These are phyloP conservation scores for Corydoras sp. DNA, from an alignment of 2,113 vertebrate genomes.

Conservation along the genomic window DNA sequence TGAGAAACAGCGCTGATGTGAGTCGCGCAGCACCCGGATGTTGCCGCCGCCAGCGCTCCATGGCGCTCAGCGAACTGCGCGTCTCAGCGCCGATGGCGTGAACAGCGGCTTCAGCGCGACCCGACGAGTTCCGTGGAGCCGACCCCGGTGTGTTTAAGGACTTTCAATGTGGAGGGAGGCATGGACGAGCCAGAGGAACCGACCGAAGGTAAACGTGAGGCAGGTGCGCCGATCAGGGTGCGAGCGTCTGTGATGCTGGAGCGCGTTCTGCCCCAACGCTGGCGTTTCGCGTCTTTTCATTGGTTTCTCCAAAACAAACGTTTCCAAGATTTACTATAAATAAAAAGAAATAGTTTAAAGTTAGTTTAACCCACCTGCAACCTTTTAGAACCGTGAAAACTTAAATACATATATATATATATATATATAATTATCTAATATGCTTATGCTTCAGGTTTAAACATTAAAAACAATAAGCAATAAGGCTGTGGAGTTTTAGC, in stretches of 20 bases:
- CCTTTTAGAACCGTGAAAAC: too few relatives aligned
- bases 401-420: too few relatives aligned
- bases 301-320: too few relatives aligned
- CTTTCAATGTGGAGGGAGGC: conserved; percentile 67
- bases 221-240: conserved; percentile 16
- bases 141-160: conserved; percentile 35
- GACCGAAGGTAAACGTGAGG: conserved; percentile 62
- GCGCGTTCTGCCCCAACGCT: neutral
- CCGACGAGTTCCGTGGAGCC: neutral
- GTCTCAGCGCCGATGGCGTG: conserved; percentile 12
- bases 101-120: neutral
- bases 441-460: too few relatives aligned
- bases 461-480: too few relatives aligned
- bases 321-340: too few relatives aligned
- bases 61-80: conserved; percentile 51
- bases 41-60: conserved; percentile 52
- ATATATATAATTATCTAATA: too few relatives aligned
- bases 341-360: too few relatives aligned
- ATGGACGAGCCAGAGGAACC: conserved; percentile 69
- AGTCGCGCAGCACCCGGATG: conserved; percentile 64
- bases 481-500: too few relatives aligned
- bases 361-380: too few relatives aligned
- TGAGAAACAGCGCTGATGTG: conserved; percentile 35
- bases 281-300: neutral
- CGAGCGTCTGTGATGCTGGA: neutral